Percentiles rank a stretch among this genome's conserved stretches.
phyloP scores from a whole-genome alignment of 2,888 invertebrate species.

The Artemia sinica region DNA sequence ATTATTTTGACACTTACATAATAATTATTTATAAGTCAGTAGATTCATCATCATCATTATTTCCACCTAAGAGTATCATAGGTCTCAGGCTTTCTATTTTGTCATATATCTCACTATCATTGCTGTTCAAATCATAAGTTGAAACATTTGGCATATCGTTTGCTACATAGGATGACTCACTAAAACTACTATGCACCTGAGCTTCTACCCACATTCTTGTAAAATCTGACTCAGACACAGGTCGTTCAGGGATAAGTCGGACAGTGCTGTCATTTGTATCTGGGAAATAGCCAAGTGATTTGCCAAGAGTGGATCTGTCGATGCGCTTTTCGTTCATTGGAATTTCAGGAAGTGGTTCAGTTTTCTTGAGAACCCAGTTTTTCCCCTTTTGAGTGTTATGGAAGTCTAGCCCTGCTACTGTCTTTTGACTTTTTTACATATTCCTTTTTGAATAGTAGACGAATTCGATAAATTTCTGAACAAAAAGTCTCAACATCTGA shows the following conservation, averaged over 20 bases:
- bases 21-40: slow-evolving; percentile 23
- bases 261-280: too few species aligned
- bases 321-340: neutral
- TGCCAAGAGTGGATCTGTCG: neutral
- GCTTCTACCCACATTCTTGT: slow-evolving; percentile 8
- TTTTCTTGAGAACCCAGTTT: slow-evolving; percentile 11
- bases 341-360: neutral
- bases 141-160: neutral
- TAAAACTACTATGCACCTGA: neutral
- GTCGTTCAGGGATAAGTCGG: neutral
- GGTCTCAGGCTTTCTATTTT: neutral
- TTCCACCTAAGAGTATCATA: neutral
- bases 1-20: too few species aligned
- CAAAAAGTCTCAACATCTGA: slow-evolving; percentile 39
- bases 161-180: neutral
- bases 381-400: neutral
- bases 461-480: slow-evolving; percentile 36
- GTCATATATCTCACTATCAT: neutral
- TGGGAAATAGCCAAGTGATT: neutral
- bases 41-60: slow-evolving; percentile 22
- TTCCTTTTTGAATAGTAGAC: slow-evolving; percentile 2
- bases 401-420: slow-evolving; percentile 16
- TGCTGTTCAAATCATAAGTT: neutral
- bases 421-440: slow-evolving; percentile 8
- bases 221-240: neutral